These are phyloP conservation scores for Bombus huntii DNA, from an alignment of 1,140 invertebrate species.

Conservation along the genomic window DNA sequence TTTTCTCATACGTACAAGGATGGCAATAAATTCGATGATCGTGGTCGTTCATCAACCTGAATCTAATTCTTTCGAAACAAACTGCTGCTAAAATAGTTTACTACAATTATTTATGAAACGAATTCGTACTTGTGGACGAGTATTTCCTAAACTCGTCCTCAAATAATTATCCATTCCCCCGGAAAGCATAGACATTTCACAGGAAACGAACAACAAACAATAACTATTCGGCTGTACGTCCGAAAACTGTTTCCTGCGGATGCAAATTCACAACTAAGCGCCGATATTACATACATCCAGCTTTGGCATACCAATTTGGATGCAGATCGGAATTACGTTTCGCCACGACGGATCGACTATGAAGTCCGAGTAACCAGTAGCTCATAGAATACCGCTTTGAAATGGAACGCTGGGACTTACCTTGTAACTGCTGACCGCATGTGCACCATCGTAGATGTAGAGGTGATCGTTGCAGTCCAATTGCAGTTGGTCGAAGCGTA, in stretches of 20 bases:
- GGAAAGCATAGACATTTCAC: not conserved
- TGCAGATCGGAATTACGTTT: slow-evolving; percentile 27
- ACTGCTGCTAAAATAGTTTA: not conserved
- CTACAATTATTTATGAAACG: not conserved
- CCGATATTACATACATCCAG: slow-evolving; percentile 27
- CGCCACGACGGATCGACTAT: not conserved
- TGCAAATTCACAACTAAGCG: slow-evolving; percentile 18
- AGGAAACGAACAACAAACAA: not conserved
- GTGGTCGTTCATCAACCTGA: no score
- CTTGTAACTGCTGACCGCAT: slow-evolving; percentile 93
- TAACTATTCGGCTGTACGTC: not conserved
- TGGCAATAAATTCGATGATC: no score
- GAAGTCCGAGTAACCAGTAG: not conserved
- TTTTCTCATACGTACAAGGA: no score
- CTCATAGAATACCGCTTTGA: not conserved
- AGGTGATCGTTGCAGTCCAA: slow-evolving; percentile 97
- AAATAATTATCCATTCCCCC: no score
- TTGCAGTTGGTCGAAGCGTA: slow-evolving; percentile 90
- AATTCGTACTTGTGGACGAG: not conserved
- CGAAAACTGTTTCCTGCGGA: not conserved
- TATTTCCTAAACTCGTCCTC: not conserved
- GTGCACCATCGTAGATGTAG: slow-evolving; percentile 95
- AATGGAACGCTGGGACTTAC: slow-evolving; percentile 80
- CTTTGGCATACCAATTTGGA: slow-evolving; percentile 28
- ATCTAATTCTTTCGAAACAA: no score